Conservation (phyloP, 2,888 invertebrate species). For the Epiblema foenella region DNA sequence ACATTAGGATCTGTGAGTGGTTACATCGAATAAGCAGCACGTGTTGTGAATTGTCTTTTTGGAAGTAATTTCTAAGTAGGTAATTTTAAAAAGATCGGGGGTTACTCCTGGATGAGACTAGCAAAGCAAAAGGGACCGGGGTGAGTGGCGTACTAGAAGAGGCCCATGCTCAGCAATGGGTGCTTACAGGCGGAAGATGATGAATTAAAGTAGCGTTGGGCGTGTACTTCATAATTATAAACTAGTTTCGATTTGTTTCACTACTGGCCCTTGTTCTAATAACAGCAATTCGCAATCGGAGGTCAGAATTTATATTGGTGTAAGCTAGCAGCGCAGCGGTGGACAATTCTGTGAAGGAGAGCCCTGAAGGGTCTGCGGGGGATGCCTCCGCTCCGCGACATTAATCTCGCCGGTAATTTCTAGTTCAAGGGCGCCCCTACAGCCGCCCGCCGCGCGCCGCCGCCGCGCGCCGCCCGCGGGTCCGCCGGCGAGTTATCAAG, state of each 20-base stretch:
- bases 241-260: neutral
- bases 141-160: too few relatives aligned
- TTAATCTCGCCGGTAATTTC: conserved; percentile 23
- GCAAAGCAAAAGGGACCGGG: too few relatives aligned
- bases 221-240: neutral
- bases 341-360: neutral
- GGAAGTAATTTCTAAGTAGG: neutral
- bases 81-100: too few relatives aligned
- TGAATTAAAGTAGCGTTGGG: too few relatives aligned
- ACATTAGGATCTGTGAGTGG: neutral
- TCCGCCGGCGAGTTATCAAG: too few relatives aligned
- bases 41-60: neutral
- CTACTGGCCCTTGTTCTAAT: neutral
- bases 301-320: neutral
- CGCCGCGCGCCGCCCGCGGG: neutral
- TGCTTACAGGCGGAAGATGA: too few relatives aligned
- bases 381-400: conserved; percentile 21
- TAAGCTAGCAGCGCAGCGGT: neutral
- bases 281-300: neutral
- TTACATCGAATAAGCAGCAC: neutral
- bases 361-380: neutral
- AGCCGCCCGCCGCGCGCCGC: neutral
- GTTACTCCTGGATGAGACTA: too few relatives aligned
- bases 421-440: conserved; percentile 31
- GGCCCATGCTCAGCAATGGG: too few relatives aligned